These are phyloP conservation scores for Tragelaphus imberbis DNA, from an alignment of 2,113 vertebrate genomes.

Conservation along the genomic window DNA sequence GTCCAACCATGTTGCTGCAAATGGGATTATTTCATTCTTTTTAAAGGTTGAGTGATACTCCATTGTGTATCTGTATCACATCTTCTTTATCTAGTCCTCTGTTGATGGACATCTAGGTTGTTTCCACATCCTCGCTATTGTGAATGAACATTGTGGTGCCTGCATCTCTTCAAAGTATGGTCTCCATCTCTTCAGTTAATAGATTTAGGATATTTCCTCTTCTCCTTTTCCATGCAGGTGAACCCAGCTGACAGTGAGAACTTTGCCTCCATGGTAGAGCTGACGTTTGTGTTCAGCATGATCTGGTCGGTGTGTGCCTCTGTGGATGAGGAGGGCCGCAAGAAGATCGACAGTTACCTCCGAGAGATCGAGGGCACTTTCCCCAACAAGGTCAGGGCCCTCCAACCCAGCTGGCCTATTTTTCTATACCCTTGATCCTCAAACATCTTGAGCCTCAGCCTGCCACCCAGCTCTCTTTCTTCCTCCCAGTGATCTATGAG, in stretches of 20 bases:
- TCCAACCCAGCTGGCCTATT: neutral
- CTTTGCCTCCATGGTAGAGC: slow-evolving; percentile 80
- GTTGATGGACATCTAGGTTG: neutral
- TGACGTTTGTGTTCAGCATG: slow-evolving; percentile 90
- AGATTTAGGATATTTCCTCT: neutral
- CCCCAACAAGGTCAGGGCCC: slow-evolving; percentile 85
- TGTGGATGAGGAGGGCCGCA: slow-evolving; percentile 89
- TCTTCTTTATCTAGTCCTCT: neutral
- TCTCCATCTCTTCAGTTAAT: neutral
- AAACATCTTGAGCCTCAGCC: neutral
- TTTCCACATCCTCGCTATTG: neutral
- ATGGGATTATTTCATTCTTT: neutral
- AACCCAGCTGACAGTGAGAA: slow-evolving; percentile 80
- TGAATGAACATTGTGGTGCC: neutral
- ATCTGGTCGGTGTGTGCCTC: slow-evolving; percentile 92
- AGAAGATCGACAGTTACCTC: slow-evolving; percentile 87
- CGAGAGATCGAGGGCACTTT: slow-evolving; percentile 88
- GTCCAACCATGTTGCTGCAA: neutral
- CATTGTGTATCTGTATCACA: neutral
- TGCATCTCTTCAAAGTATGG: neutral
- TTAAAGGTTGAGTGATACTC: neutral
- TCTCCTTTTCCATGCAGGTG: slow-evolving; percentile 73
- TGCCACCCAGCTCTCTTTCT: neutral
- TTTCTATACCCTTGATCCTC: neutral
- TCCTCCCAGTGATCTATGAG: neutral